phyloP scores from a whole-genome alignment of 2,113 vertebrate genomes.

The Corythornis madagascariensis region DNA sequence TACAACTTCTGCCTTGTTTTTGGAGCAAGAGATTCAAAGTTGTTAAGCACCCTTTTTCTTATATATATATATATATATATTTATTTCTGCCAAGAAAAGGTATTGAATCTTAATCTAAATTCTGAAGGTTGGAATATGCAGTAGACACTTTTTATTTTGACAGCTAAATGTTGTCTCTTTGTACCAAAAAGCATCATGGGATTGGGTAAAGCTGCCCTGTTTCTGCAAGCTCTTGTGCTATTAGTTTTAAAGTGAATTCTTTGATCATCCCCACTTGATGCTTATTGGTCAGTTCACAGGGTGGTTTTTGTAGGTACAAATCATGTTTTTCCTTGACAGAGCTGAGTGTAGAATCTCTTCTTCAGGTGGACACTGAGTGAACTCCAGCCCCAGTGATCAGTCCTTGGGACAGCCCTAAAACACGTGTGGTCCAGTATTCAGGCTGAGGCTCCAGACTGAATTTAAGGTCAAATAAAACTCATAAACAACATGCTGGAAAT shows the following conservation, averaged over 20 bases:
- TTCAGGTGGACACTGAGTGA: rapidly evolving
- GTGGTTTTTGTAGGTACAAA: background rate
- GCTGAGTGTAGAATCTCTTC: background rate
- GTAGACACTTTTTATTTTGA: background rate
- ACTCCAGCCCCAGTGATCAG: rapidly evolving
- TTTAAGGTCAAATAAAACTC: background rate
- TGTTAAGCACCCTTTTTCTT: background rate
- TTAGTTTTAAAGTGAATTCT: background rate
- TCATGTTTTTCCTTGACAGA: background rate
- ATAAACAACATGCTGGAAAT: background rate
- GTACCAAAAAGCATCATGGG: background rate
- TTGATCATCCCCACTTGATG: background rate
- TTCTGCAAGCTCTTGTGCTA: background rate
- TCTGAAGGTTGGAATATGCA: background rate
- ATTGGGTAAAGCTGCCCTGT: background rate
- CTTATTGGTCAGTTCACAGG: background rate
- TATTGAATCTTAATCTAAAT: background rate
- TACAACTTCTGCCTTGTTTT: background rate
- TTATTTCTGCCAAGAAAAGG: background rate
- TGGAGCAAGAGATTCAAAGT: background rate
- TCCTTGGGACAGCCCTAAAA: background rate
- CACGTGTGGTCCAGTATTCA: background rate
- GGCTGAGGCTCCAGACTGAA: background rate
- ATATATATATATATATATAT: background rate
- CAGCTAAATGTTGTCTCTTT: background rate